A percentile compares a stretch with the other conserved stretches of the same genome.
Conservation (phyloP, 2,888 invertebrate genomes). For the Cactoblastis cactorum region DNA sequence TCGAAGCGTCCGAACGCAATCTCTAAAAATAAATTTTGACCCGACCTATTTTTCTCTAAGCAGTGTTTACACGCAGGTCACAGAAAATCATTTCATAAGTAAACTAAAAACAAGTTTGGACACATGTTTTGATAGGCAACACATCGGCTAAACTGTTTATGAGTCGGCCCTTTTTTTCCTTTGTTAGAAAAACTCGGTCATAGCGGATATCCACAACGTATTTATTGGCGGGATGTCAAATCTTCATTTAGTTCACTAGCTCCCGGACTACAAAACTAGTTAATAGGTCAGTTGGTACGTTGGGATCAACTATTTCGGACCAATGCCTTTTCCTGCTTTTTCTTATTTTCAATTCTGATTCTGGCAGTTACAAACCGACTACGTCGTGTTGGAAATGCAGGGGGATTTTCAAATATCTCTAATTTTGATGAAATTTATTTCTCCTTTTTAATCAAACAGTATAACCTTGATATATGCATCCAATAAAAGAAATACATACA, state of each 20-base stretch:
- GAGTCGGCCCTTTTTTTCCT: constrained; percentile 19
- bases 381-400: background rate
- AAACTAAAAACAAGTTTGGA: constrained; percentile 3
- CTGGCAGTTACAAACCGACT: background rate
- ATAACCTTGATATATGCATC: too few species aligned
- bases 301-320: constrained; percentile 7
- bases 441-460: too few species aligned
- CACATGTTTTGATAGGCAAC: constrained; percentile 13
- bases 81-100: constrained; percentile 8
- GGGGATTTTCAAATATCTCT: background rate
- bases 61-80: background rate
- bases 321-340: constrained; percentile 5
- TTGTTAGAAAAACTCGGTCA: constrained; percentile 3
- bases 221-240: constrained; percentile 12
- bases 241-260: constrained; percentile 11
- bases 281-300: constrained; percentile 18
- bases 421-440: too few species aligned
- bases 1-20: background rate
- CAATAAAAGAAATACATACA: too few species aligned
- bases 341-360: background rate
- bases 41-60: background rate
- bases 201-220: constrained; percentile 9
- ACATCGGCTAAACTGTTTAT: constrained; percentile 19
- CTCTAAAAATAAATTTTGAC: constrained; percentile 1
- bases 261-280: constrained; percentile 16